Evolutionary conservation across 2,888 invertebrate species (phyloP).

Genomic region (Cryptosula pallasiana): DNA sequence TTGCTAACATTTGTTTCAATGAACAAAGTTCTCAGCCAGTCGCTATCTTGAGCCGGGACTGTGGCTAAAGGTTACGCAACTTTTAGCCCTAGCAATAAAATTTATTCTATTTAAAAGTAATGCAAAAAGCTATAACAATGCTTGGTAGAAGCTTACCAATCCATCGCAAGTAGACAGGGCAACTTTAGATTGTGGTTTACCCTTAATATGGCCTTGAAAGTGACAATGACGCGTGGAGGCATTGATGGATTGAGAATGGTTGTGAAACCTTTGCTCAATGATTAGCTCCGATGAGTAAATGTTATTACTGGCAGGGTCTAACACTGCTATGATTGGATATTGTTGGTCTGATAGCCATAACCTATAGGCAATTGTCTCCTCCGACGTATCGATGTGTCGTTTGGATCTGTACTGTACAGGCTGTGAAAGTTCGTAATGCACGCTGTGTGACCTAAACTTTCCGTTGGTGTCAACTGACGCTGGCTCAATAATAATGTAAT

Average conservation of each 20-base stretch:
- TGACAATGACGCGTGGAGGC: constrained; percentile 59
- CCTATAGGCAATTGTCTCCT: no score
- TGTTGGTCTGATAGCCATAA: background rate
- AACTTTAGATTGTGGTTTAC: constrained; percentile 66
- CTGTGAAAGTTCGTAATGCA: constrained; percentile 32
- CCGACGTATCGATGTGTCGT: background rate
- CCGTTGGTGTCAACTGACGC: constrained; percentile 36
- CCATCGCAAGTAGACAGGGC: constrained; percentile 78
- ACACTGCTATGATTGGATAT: constrained; percentile 31
- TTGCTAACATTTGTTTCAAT: no score
- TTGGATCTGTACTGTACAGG: background rate
- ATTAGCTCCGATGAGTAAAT: constrained; percentile 68
- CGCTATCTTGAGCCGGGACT: no score
- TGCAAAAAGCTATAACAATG: background rate
- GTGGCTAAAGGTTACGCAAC: no score
- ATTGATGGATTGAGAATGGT: background rate
- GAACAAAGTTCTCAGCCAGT: no score
- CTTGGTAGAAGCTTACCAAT: constrained; percentile 60
- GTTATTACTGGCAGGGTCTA: constrained; percentile 59
- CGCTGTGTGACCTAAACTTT: constrained; percentile 34
- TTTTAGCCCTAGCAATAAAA: no score
- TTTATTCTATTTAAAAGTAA: no score
- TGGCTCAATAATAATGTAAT: background rate
- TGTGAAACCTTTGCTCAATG: constrained; percentile 62
- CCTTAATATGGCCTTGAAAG: constrained; percentile 70